Evolutionary conservation across 2,113 vertebrate species (phyloP), one percentile per base, ranked within the genome.

Genomic region (Rissa tridactyla): DNA sequence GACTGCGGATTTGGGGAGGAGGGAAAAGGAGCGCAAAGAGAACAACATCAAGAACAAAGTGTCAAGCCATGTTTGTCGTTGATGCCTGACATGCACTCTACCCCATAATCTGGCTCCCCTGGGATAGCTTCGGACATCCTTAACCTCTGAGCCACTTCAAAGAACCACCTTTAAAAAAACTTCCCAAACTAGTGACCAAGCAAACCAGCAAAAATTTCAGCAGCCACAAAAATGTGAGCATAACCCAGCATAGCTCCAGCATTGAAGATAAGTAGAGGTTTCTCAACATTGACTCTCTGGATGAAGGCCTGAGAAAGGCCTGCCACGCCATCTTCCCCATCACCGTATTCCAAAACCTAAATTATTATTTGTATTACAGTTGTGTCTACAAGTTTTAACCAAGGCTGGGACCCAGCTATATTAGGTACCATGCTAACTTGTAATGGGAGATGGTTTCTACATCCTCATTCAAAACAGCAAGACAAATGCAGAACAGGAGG

Each of bases 161-260:
- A 96, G 84, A 90, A 70, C 71, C 60, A 73, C 76, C 55, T 82
- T 91, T 81, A 52, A 90, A 91, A 95, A 88, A 73, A 65, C 5
- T 85, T 46, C 93, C 78, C 94, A 51, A 93, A 80, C 70, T 78
- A 68, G 87, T 90, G 85, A 96, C 89, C 89, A 86, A 95, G 90
- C 94, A 96, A 97, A 91, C 82, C 90, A 87, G 71, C 46, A 55
- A 64, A 92, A 77, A 82, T 77, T 95, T 94, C 68, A 86, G 75
- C 64, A 82, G 87, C 94, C 97, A 92, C 94, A 97, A 81, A 96
- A 95, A 95, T 95, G 62, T 94, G 78, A 94, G 21, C 29, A 13
- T 88, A 94, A 90, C 84, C 87, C 70, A 90, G 51, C 84, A 51
- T 77, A 93, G 71, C 52, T 77, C 55, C 73, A 71, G 55, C n/a